A percentile compares a stretch with the other conserved stretches of the same genome.
Evolutionary conservation across 2,113 vertebrate genomes (phyloP).

Genomic region (Caracal caracal): DNA sequence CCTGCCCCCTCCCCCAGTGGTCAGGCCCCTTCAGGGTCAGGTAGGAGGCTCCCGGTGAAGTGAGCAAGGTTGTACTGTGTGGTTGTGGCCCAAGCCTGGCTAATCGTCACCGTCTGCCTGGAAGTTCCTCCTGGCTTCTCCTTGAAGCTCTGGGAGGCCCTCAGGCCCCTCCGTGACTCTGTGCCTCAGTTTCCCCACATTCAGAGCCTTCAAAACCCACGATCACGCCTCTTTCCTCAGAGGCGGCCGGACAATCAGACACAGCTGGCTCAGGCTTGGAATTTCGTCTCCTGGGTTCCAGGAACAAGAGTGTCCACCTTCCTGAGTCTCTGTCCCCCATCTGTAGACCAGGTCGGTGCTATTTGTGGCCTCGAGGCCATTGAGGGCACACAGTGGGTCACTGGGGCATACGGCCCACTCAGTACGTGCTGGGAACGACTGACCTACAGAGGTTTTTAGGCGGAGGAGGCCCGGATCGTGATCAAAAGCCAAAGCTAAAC

Average conservation of each 20-base stretch:
- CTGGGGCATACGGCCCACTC: not conserved
- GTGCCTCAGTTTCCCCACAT: not conserved
- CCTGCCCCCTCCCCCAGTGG: accelerated
- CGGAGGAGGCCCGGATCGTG: not conserved
- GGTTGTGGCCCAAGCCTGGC: not conserved
- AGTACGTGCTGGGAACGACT: not conserved
- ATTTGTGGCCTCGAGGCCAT: not conserved
- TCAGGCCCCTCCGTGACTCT: not conserved
- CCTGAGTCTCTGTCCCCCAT: not conserved
- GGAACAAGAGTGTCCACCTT: accelerated
- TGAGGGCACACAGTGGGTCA: accelerated
- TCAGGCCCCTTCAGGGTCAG: not conserved
- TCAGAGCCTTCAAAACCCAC: not conserved
- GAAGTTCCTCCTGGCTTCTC: not conserved
- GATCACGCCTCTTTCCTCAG: not conserved
- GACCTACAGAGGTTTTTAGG: no score
- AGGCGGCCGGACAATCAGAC: not conserved
- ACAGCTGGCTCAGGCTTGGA: not conserved
- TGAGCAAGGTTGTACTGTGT: not conserved
- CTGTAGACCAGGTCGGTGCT: not conserved
- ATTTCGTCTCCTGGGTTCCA: not conserved
- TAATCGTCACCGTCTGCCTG: not conserved
- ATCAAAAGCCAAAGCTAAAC: not conserved
- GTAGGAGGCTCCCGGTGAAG: not conserved
- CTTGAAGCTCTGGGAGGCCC: not conserved